phyloP scores from a whole-genome alignment of 2,113 vertebrate species.

The Amblyopsis rosae region DNA sequence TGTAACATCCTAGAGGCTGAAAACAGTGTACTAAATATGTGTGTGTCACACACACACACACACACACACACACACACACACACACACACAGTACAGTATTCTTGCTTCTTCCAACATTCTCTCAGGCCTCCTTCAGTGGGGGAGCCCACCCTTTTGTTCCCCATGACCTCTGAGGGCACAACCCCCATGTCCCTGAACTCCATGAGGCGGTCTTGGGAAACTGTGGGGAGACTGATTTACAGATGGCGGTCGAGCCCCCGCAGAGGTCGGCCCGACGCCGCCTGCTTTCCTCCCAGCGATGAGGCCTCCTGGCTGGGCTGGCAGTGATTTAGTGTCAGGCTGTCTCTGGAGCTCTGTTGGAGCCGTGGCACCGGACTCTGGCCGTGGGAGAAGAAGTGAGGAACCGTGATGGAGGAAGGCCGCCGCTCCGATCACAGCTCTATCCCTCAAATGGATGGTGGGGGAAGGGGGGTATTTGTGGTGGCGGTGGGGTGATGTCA shows the following conservation, averaged over 20 bases:
- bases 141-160: conserved; percentile 35
- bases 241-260: conserved; percentile 44
- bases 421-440: conserved; percentile 44
- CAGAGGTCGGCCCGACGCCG: conserved; percentile 53
- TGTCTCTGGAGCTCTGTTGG: not conserved
- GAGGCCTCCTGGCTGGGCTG: conserved; percentile 41
- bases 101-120: not conserved
- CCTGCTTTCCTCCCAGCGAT: conserved; percentile 52
- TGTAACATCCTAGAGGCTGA: not conserved
- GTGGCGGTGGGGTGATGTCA: no score
- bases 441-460: conserved; percentile 24
- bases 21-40: not conserved
- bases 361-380: conserved; percentile 8
- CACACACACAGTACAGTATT: not conserved
- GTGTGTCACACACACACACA: not conserved
- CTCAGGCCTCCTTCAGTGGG: conserved; percentile 43
- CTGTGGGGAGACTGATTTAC: conserved; percentile 65
- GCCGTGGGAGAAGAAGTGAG: conserved; percentile 38
- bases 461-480: not conserved
- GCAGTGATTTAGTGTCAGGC: conserved; percentile 61
- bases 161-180: conserved; percentile 51
- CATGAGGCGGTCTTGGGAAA: conserved; percentile 65
- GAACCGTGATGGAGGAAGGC: conserved; percentile 45
- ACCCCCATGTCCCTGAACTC: conserved; percentile 62
- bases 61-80: conserved; percentile 8